Conservation (phyloP, 92 coral and sea anemone species). For the Heteractis magnifica region DNA sequence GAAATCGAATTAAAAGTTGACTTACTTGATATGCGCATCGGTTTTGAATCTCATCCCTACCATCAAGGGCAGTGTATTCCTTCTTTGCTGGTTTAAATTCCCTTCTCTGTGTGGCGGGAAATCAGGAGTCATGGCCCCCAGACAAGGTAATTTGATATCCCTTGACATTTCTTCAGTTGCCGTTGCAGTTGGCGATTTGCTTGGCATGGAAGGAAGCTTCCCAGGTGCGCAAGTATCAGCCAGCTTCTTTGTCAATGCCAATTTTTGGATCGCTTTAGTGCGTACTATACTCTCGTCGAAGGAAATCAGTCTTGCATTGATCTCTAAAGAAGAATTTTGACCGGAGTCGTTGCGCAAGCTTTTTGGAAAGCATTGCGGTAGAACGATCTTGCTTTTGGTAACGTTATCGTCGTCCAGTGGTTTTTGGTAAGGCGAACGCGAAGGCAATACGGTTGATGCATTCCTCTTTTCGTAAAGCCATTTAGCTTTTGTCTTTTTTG, state of each 20-base stretch:
- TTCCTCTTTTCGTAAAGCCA: background rate
- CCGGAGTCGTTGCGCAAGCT: background rate
- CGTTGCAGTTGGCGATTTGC: background rate
- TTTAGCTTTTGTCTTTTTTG: background rate
- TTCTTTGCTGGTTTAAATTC: background rate
- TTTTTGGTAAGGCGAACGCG: background rate
- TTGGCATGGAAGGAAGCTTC: background rate
- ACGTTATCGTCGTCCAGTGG: background rate
- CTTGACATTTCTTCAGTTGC: background rate
- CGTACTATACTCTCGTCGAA: background rate
- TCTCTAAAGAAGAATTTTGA: background rate
- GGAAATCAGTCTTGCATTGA: background rate
- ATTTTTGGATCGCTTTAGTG: background rate
- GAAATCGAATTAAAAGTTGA: background rate
- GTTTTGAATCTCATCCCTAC: conserved; percentile 59
- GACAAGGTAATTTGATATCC: background rate
- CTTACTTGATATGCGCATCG: conserved; percentile 70
- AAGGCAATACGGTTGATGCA: background rate
- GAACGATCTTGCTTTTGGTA: background rate
- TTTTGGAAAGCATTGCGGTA: background rate
- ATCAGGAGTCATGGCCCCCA: background rate
- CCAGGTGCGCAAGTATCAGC: background rate
- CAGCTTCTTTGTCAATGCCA: background rate
- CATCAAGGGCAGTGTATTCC: conserved; percentile 13
- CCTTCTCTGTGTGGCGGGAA: background rate